phyloP scores from a whole-genome alignment of 2,113 vertebrate species.

The Melospiza melodia region DNA sequence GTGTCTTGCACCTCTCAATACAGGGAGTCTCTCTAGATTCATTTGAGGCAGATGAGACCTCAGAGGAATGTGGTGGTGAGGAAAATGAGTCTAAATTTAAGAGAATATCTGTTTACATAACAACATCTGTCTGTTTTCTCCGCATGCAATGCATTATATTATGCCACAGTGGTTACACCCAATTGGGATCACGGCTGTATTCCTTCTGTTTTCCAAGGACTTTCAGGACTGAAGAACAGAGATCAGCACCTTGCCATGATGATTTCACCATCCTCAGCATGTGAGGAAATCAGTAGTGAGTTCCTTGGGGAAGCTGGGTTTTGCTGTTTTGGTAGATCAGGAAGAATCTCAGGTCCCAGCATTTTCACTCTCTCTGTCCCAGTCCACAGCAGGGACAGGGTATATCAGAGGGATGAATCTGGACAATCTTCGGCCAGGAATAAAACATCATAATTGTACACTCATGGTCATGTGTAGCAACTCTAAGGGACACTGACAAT shows the following conservation, averaged over 20 bases:
- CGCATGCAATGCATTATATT: accelerated
- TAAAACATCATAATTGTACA: neutral
- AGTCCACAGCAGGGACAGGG: neutral
- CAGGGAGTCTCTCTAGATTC: neutral
- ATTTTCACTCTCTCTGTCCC: neutral
- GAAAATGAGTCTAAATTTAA: neutral
- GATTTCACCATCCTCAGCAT: neutral
- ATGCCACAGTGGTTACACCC: neutral
- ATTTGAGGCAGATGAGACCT: neutral
- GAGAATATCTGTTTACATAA: neutral
- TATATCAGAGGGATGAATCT: neutral
- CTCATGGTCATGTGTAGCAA: accelerated
- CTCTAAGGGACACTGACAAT: neutral
- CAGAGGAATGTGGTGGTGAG: neutral
- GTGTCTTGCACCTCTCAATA: neutral
- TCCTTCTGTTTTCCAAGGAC: neutral
- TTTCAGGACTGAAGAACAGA: neutral
- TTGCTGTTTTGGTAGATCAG: neutral
- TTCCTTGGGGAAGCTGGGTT: neutral
- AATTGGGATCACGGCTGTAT: neutral
- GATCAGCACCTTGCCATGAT: neutral
- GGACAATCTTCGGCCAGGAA: neutral
- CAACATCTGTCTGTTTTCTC: neutral
- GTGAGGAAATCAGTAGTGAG: neutral
- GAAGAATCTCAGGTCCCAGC: neutral